Percentiles rank a stretch among this genome's conserved stretches.
These are phyloP conservation scores for Misgurnus anguillicaudatus DNA, from an alignment of 2,113 vertebrate genomes.

Conservation along the genomic window DNA sequence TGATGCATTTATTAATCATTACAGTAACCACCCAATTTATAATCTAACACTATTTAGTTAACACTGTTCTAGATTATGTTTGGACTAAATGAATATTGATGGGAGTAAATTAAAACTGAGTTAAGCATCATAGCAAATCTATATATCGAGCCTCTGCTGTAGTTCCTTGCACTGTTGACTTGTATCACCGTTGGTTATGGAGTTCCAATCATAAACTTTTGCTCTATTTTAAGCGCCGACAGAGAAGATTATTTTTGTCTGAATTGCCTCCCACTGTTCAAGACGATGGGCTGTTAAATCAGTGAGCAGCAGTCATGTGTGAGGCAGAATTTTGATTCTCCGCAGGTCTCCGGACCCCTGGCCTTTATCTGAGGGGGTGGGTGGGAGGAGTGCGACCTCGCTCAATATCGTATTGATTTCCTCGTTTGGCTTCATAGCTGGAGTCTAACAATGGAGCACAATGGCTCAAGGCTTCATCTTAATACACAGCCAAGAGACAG, in stretches of 20 bases:
- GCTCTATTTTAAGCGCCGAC: constrained; percentile 6
- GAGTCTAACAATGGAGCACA: constrained; percentile 63
- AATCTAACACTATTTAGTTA: no score
- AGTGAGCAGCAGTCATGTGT: constrained; percentile 30
- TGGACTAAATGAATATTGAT: no score
- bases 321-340: constrained; percentile 25
- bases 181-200: not conserved
- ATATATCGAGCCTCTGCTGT: no score
- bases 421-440: constrained; percentile 66
- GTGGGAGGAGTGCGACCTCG: constrained; percentile 70
- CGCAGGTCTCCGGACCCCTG: constrained; percentile 14
- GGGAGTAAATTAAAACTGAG: no score
- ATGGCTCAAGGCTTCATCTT: constrained; percentile 65
- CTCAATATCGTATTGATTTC: constrained; percentile 71
- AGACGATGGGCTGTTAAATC: constrained; percentile 26
- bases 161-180: not conserved
- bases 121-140: no score
- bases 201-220: not conserved
- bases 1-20: no score
- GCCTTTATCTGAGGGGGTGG: constrained; percentile 18
- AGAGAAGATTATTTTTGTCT: constrained; percentile 3
- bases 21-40: no score
- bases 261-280: constrained; percentile 16
- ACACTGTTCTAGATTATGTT: no score
- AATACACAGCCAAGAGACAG: constrained; percentile 36